Conservation (phyloP, 2,113 vertebrate species). For the Seriola dumerili region DNA sequence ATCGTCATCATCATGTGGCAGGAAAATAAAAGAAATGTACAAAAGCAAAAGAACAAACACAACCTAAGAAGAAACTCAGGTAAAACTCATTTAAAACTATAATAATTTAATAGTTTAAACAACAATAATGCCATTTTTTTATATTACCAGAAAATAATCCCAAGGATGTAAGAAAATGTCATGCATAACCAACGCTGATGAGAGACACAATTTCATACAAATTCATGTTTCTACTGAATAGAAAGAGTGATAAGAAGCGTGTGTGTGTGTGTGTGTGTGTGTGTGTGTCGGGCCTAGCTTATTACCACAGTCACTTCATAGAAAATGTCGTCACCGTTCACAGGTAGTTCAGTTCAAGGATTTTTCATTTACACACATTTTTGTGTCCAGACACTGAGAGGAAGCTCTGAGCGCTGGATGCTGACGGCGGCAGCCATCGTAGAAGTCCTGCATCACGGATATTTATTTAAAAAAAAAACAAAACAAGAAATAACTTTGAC, state of each 20-base stretch:
- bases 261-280: constrained; percentile 11
- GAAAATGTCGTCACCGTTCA: constrained; percentile 31
- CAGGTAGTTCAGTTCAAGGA: constrained; percentile 6
- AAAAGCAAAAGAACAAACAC: constrained; percentile 60
- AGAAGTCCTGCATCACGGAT: not conserved
- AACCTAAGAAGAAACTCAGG: constrained; percentile 58
- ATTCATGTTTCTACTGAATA: constrained; percentile 52
- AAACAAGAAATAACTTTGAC: no score
- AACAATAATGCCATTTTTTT: constrained; percentile 74
- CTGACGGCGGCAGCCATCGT: constrained; percentile 3
- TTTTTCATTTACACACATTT: constrained; percentile 18
- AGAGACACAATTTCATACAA: constrained; percentile 78
- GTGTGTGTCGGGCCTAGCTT: constrained; percentile 12
- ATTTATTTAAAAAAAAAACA: no score
- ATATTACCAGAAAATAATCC: constrained; percentile 63
- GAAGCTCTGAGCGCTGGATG: not conserved
- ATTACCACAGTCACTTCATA: constrained; percentile 28
- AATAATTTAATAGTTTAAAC: constrained; percentile 68
- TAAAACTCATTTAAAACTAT: constrained; percentile 71
- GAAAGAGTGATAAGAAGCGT: constrained; percentile 56
- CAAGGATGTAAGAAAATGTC: constrained; percentile 76
- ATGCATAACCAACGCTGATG: constrained; percentile 79
- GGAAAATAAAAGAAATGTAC: constrained; percentile 56
- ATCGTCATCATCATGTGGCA: not conserved
- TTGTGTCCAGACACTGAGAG: constrained; percentile 7